Percentiles rank a stretch among this genome's conserved stretches.
phyloP scores from a whole-genome alignment of 2,888 invertebrate genomes.

The Tenodera sinensis region DNA sequence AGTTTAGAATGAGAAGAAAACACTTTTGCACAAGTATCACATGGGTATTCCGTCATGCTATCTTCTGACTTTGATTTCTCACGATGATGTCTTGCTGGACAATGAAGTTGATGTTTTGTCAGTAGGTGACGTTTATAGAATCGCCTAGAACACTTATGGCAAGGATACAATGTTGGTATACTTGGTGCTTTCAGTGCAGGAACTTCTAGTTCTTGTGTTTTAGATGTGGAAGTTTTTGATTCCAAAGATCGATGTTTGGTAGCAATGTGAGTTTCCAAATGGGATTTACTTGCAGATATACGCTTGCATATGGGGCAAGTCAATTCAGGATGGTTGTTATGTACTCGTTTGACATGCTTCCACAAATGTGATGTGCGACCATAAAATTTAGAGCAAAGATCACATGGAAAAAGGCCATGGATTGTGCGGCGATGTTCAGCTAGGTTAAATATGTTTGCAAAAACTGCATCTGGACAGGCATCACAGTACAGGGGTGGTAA shows the following conservation, averaged over 20 bases:
- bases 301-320: constrained; percentile 57
- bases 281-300: constrained; percentile 36
- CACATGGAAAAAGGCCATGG: constrained; percentile 57
- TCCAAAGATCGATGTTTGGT: constrained; percentile 6
- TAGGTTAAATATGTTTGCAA: constrained; percentile 50
- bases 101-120: constrained; percentile 57
- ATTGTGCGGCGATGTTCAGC: constrained; percentile 51
- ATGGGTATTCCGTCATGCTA: constrained; percentile 44
- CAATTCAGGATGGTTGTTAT: constrained; percentile 56
- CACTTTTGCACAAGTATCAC: constrained; percentile 55
- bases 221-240: background rate
- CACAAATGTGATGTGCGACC: constrained; percentile 58
- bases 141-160: constrained; percentile 16
- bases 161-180: constrained; percentile 3
- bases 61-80: constrained; percentile 37
- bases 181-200: background rate
- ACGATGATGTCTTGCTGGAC: constrained; percentile 39
- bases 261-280: constrained; percentile 14
- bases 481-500: constrained; percentile 33
- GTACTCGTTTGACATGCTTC: constrained; percentile 59
- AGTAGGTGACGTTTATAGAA: constrained; percentile 50
- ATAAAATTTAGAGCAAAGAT: constrained; percentile 58
- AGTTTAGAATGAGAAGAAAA: constrained; percentile 54
- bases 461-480: constrained; percentile 38
- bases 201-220: background rate